Evolutionary conservation across 2,797 vertebrate genomes (phyloP).

Genomic region (Phaenicophaeus curvirostris): DNA sequence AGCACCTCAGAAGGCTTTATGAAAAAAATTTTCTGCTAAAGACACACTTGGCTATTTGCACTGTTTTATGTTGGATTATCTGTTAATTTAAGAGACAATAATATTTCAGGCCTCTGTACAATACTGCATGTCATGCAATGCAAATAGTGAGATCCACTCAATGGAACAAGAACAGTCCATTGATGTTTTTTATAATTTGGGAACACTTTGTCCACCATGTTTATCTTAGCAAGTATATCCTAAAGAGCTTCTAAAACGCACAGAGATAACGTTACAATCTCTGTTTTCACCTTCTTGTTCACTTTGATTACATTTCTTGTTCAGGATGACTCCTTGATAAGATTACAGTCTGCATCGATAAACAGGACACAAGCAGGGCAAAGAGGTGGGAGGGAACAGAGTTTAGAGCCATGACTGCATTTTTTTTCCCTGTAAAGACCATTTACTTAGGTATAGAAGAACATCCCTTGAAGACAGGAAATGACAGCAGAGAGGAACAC

Average conservation of each 20-base stretch:
- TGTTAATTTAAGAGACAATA: neutral
- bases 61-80: neutral
- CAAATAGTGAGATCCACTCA: neutral
- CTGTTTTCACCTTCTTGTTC: neutral
- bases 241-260: neutral
- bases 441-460: neutral
- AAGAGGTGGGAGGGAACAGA: neutral
- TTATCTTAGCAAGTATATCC: neutral
- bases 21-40: neutral
- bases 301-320: neutral
- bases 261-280: neutral
- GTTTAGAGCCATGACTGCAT: neutral
- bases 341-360: neutral
- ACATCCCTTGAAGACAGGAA: neutral
- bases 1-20: neutral
- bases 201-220: neutral
- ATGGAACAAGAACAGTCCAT: neutral
- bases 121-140: neutral
- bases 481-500: neutral
- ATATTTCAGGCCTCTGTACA: neutral
- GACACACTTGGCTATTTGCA: neutral
- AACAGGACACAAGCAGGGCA: neutral
- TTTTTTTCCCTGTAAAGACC: neutral
- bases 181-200: neutral
- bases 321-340: neutral